phyloP scores from a whole-genome alignment of 2,113 vertebrate species.

The Anoura caudifer region DNA sequence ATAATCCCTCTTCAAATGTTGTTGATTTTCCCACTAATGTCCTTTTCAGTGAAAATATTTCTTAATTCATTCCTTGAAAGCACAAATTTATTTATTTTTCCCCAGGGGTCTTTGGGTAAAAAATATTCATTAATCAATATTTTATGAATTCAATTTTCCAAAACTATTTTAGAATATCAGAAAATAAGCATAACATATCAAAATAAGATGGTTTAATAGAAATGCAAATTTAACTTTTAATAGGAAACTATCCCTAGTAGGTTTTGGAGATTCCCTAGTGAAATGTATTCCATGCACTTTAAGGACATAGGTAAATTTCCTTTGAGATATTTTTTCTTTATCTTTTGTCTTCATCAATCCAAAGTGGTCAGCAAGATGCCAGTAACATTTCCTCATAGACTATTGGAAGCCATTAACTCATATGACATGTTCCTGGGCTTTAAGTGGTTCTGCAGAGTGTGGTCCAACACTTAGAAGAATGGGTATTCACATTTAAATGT shows the following conservation, averaged over 20 bases:
- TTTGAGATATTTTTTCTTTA: neutral
- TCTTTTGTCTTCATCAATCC: conserved; percentile 29
- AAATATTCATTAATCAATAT: neutral
- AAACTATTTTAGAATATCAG: conserved; percentile 34
- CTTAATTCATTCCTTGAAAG: neutral
- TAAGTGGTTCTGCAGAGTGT: conserved; percentile 41
- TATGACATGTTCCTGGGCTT: conserved; percentile 17
- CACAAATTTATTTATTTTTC: neutral
- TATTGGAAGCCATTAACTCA: conserved; percentile 37
- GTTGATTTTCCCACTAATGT: neutral
- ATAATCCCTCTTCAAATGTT: neutral
- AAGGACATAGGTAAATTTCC: conserved; percentile 3
- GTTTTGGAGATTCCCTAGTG: neutral
- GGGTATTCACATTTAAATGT: conserved; percentile 57
- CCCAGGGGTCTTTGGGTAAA: neutral
- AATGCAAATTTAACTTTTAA: conserved; percentile 22
- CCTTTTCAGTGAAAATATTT: neutral
- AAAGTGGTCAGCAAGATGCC: conserved; percentile 35
- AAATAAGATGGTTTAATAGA: neutral
- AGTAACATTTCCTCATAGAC: conserved; percentile 44
- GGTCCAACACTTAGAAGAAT: conserved; percentile 64
- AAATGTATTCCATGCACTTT: neutral
- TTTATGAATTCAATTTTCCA: conserved; percentile 8
- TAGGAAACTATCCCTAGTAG: neutral
- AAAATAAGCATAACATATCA: conserved; percentile 9